Conservation (phyloP, 2,888 invertebrate species). For the Eupithecia dodoneata region DNA sequence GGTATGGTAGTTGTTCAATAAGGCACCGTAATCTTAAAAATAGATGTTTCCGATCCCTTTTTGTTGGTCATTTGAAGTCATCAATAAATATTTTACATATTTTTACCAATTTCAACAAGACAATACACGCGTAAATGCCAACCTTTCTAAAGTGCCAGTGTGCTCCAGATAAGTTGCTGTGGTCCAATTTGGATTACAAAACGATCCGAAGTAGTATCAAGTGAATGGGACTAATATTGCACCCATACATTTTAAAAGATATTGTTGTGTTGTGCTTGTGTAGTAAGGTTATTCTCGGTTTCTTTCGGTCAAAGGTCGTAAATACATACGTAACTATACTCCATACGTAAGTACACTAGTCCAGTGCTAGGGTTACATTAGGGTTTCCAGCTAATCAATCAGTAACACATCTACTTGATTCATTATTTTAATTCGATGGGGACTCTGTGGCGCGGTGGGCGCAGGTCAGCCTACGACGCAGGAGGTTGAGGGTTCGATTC, state of each 20-base stretch:
- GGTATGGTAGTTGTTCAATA: not conserved
- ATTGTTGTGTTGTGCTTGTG: conserved; percentile 15
- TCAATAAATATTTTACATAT: not conserved
- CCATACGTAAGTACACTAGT: too few species aligned
- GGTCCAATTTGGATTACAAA: conserved; percentile 43
- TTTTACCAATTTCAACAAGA: conserved; percentile 19
- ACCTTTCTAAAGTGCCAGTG: conserved; percentile 39
- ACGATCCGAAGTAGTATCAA: conserved; percentile 31
- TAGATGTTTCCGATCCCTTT: not conserved
- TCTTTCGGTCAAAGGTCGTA: conserved; percentile 1
- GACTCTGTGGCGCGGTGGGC: too few species aligned
- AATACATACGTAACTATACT: not conserved
- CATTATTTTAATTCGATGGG: not conserved
- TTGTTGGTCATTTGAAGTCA: not conserved
- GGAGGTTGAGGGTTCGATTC: too few species aligned
- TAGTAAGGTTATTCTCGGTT: not conserved
- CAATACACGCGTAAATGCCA: conserved; percentile 18
- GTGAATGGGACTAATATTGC: conserved; percentile 43
- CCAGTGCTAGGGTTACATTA: too few species aligned
- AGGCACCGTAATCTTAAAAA: not conserved
- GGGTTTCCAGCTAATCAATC: not conserved
- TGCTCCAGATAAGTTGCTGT: conserved; percentile 32
- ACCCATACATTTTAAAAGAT: conserved; percentile 33
- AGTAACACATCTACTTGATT: not conserved
- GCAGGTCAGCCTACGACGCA: too few species aligned